phyloP scores from a whole-genome alignment of 1,140 invertebrate species.

The Bathynomus jamesi region DNA sequence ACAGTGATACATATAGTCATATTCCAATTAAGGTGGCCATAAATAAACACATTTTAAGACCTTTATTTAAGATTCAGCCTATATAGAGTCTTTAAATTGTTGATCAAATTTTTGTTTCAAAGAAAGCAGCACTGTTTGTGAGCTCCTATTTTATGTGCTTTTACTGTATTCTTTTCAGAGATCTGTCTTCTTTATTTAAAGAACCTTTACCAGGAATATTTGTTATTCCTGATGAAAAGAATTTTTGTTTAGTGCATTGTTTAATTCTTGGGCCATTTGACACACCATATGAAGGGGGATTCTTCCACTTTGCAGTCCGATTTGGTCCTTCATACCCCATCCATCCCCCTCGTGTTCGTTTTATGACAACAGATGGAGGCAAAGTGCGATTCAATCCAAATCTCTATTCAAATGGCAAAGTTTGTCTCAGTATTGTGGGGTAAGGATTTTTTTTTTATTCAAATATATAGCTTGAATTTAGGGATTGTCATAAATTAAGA shows the following conservation, averaged over 20 bases:
- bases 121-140: no score
- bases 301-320: constrained; percentile 54
- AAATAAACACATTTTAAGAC: no score
- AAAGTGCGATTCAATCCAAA: neutral
- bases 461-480: no score
- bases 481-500: no score
- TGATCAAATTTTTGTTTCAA: no score
- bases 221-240: constrained; percentile 50
- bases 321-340: constrained; percentile 37
- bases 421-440: neutral
- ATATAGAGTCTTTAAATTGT: no score
- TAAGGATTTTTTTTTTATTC: neutral
- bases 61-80: no score
- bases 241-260: constrained; percentile 52
- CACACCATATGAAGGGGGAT: constrained; percentile 59
- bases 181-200: constrained; percentile 51
- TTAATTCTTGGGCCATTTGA: constrained; percentile 56
- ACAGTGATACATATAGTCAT: no score
- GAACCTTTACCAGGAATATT: constrained; percentile 54
- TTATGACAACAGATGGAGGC: neutral
- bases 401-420: neutral
- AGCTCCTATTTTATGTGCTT: no score
- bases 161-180: constrained; percentile 43
- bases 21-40: no score
- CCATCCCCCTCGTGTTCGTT: neutral